Evolutionary conservation across 1,140 invertebrate species (phyloP).

Genomic region (Copidosoma floridanum): DNA sequence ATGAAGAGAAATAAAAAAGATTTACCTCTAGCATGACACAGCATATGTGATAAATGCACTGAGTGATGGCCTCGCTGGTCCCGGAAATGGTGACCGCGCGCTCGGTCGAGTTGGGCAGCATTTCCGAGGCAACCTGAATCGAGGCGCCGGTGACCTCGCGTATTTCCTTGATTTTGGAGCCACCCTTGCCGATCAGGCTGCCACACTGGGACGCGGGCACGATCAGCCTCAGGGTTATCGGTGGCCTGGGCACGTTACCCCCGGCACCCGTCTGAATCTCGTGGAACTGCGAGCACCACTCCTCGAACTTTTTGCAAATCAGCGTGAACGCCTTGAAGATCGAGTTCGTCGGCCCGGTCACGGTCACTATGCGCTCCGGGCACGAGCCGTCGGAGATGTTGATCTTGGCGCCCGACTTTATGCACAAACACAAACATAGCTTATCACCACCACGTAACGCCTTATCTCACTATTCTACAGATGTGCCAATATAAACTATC

Average conservation of each 20-base stretch:
- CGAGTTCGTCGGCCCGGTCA: conserved; percentile 93
- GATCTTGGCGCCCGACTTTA: conserved; percentile 72
- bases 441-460: no score
- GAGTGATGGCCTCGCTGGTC: conserved; percentile 94
- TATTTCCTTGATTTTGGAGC: conserved; percentile 93
- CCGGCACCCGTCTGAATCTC: conserved; percentile 67
- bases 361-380: conserved; percentile 96
- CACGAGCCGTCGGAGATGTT: conserved; percentile 89
- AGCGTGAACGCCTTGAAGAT: conserved; percentile 98
- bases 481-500: no score
- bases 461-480: no score
- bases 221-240: conserved; percentile 91
- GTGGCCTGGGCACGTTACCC: conserved; percentile 70
- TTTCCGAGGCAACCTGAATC: conserved; percentile 96
- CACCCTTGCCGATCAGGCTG: conserved; percentile 95
- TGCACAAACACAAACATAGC: no score
- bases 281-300: conserved; percentile 86
- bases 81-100: conserved; percentile 98
- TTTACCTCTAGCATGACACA: conserved; percentile 98
- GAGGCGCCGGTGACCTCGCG: conserved; percentile 88
- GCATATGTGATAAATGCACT: conserved; percentile 99
- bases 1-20: neutral
- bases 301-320: conserved; percentile 99
- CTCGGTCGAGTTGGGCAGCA: conserved; percentile 99
- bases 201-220: conserved; percentile 99